Percentiles rank a stretch among this genome's conserved stretches.
Evolutionary conservation across 2,113 vertebrate genomes (phyloP).

Genomic region (Podarcis muralis): DNA sequence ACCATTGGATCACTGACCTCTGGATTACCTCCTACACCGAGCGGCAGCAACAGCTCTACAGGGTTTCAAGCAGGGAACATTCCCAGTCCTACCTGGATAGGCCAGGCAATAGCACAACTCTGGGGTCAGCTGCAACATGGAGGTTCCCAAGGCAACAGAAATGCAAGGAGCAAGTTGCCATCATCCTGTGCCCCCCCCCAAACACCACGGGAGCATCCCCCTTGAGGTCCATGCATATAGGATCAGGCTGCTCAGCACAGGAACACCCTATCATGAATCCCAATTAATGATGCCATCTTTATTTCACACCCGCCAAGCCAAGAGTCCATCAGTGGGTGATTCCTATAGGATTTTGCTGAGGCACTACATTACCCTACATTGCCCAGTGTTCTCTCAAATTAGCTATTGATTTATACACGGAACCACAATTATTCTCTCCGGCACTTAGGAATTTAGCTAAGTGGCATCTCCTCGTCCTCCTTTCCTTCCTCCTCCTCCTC

Average conservation of each 20-base stretch:
- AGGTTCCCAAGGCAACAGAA: fast-evolving
- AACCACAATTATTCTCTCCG: slow-evolving; percentile 1
- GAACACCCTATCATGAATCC: not conserved
- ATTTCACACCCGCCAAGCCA: not conserved
- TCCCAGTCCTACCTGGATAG: no score
- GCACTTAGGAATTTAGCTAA: not conserved
- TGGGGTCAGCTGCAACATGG: no score
- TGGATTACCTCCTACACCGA: no score
- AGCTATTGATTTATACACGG: slow-evolving; percentile 17
- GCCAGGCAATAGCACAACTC: not conserved
- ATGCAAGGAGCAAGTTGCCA: not conserved
- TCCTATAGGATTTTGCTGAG: not conserved
- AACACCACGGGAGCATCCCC: not conserved
- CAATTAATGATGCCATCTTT: not conserved
- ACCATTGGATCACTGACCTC: no score
- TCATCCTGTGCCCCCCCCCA: no score
- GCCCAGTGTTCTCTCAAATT: not conserved
- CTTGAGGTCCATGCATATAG: not conserved
- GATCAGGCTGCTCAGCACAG: not conserved
- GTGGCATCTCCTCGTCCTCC: not conserved
- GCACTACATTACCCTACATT: not conserved
- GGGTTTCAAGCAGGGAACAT: no score
- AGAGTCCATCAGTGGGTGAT: not conserved
- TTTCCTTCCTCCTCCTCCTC: no score
- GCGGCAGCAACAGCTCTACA: no score